Evolutionary conservation across 2,797 vertebrate genomes (phyloP).

Genomic region (Sardinella longiceps): DNA sequence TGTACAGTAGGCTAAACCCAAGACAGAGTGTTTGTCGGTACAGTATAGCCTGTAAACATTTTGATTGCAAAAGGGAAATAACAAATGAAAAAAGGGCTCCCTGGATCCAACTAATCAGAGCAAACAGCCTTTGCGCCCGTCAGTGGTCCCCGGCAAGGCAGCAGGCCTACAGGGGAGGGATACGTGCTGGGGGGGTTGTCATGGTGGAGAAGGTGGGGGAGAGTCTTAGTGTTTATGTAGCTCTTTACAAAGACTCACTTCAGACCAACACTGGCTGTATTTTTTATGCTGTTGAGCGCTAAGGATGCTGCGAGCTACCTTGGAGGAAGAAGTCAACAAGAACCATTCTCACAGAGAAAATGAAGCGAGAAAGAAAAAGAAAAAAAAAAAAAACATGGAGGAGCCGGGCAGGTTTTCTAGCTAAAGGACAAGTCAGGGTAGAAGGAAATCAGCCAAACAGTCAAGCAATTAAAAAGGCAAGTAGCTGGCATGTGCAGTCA

Average conservation of each 20-base stretch:
- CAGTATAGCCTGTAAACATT: too few relatives aligned
- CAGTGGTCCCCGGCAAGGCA: background rate
- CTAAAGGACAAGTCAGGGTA: background rate
- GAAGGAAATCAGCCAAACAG: background rate
- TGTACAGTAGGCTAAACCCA: too few relatives aligned
- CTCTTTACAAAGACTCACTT: background rate
- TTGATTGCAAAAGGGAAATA: background rate
- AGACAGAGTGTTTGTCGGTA: background rate
- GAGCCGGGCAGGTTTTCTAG: background rate
- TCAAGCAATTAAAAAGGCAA: constrained; percentile 28
- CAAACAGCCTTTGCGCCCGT: background rate
- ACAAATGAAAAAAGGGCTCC: background rate
- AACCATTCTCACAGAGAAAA: background rate
- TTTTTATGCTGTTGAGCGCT: background rate
- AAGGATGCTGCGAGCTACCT: background rate
- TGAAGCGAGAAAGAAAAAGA: too few relatives aligned
- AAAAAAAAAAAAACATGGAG: background rate
- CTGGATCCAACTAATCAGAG: background rate
- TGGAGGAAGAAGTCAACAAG: background rate
- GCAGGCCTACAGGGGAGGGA: background rate
- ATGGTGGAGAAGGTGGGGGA: background rate
- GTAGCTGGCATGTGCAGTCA: background rate
- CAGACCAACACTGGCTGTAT: background rate
- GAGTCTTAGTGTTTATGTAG: background rate
- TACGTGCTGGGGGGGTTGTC: background rate